Conservation (phyloP, 35 echinoderm and acorn worm species). For the Ophiothrix spiculata region DNA sequence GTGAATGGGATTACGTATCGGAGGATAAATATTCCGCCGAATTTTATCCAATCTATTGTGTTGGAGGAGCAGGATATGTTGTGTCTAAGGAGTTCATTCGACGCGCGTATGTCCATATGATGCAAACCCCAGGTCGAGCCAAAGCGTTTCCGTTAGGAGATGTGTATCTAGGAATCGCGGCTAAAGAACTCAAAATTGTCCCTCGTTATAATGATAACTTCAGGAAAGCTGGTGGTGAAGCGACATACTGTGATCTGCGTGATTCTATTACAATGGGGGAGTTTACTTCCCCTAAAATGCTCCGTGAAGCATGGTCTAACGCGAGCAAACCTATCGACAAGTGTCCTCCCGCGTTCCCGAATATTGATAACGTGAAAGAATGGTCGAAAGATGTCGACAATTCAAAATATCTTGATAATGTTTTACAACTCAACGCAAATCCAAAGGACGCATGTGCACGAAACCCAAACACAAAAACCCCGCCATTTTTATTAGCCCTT, state of each 20-base stretch:
- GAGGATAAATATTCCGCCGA: slow-evolving; percentile 40
- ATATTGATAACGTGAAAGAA: slow-evolving; percentile 43
- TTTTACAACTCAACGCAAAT: slow-evolving; percentile 45
- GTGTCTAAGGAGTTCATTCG: slow-evolving; percentile 57
- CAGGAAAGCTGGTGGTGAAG: slow-evolving; percentile 67
- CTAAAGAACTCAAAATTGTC: slow-evolving; percentile 19
- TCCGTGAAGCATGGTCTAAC: slow-evolving; percentile 57
- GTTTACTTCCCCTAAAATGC: slow-evolving; percentile 39
- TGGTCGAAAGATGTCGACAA: slow-evolving; percentile 56
- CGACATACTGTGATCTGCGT: slow-evolving; percentile 67
- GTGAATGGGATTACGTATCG: slow-evolving; percentile 51
- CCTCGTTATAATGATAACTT: slow-evolving; percentile 74
- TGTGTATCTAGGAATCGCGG: slow-evolving; percentile 60
- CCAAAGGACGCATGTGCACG: slow-evolving; percentile 52
- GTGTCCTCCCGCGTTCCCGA: slow-evolving; percentile 58
- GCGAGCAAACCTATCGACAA: slow-evolving; percentile 25
- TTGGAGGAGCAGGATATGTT: slow-evolving; percentile 72
- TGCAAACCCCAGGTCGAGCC: slow-evolving; percentile 22
- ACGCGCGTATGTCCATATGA: slow-evolving; percentile 19
- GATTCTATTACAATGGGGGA: slow-evolving; percentile 63
- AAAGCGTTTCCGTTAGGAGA: slow-evolving; percentile 64
- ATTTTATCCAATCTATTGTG: slow-evolving; percentile 72
- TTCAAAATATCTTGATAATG: slow-evolving; percentile 39
- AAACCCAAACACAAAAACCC: slow-evolving; percentile 20
- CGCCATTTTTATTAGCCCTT: slow-evolving; percentile 51